Evolutionary conservation across 2,797 vertebrate genomes (phyloP).

Genomic region (Pseudopleuronectes americanus): DNA sequence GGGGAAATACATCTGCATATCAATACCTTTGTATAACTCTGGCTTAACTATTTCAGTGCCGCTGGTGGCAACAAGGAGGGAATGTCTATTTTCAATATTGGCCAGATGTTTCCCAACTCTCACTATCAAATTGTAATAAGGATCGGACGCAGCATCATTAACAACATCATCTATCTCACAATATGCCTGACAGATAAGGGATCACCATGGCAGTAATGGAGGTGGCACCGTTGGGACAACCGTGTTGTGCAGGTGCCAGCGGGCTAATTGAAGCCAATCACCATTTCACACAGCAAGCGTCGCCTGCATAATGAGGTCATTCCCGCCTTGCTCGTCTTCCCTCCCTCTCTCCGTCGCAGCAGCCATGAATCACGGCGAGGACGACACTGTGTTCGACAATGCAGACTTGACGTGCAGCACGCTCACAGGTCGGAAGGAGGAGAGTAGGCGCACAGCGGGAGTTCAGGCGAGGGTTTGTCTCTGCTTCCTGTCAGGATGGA

Average conservation of each 20-base stretch:
- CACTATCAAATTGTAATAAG: not conserved
- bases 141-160: conserved; percentile 34
- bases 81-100: not conserved
- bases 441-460: conserved; percentile 21
- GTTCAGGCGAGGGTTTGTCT: conserved; percentile 25
- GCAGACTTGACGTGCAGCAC: conserved; percentile 5
- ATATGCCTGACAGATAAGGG: conserved; percentile 51
- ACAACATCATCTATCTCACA: conserved; percentile 34
- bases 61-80: conserved; percentile 5
- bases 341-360: not conserved
- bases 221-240: conserved; percentile 49
- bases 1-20: conserved; percentile 56
- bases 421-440: conserved; percentile 24
- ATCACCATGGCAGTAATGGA: conserved; percentile 35
- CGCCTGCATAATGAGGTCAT: conserved; percentile 52
- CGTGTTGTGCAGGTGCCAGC: conserved; percentile 52
- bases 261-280: conserved; percentile 72
- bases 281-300: conserved; percentile 60
- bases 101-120: conserved; percentile 19
- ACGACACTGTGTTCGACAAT: conserved; percentile 11
- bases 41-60: conserved; percentile 17
- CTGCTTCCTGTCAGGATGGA: conserved; percentile 1
- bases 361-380: conserved; percentile 14
- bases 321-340: conserved; percentile 42
- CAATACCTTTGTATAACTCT: conserved; percentile 30